Base-by-base conservation (phyloP, 1,140 invertebrate species). In the Bathynomus jamesi region DNA sequence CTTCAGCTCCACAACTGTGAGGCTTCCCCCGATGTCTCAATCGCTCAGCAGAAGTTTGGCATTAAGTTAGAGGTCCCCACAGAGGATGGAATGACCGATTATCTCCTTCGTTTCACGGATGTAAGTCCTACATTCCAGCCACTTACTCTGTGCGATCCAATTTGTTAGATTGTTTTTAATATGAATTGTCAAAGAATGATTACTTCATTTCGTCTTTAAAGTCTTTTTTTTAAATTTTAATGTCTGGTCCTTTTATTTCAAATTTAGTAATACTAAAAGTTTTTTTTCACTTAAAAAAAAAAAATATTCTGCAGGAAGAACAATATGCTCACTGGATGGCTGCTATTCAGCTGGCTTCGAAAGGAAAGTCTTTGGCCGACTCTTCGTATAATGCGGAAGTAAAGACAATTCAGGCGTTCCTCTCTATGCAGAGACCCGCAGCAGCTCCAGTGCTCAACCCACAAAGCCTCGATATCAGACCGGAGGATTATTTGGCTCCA, bases 311-410 rank as follows among this genome's bases (percentile, higher is more conserved):
- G 21, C 80, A 96, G 93, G 96, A 99, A 82, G 90, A 94, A 28
- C 95, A 98, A 81, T 99, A 99, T 82, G 95, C 96, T 10, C 91
- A 91, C 81, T 99, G 97, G 97, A 94, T 99, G 90, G 95, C 96
- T 11, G 97, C 96, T 1, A 97, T 94, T 81, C 89, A 93, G 75
- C 83, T 99, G 66, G 97, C 95, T 0, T 88, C 96, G 4, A 96
- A 98, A 82, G 96, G 96, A 2, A 91, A 96, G 74, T 95, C 87
- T 32, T 86, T 89, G 84, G 96, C 96, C 0, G 96, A 99, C 81
- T 89, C 93, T 72, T 90, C 91, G 0, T 99, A 97, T 82, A 91
- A 94, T 61, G 86, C 86, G 24, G 97, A 99, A 84, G 94, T 98
- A 4, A 88, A 90, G 76, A 89, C 89, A 4, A 96, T 99, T 75